Evolutionary conservation across 2,797 vertebrate genomes (phyloP).

Genomic region (Synanceia verrucosa): DNA sequence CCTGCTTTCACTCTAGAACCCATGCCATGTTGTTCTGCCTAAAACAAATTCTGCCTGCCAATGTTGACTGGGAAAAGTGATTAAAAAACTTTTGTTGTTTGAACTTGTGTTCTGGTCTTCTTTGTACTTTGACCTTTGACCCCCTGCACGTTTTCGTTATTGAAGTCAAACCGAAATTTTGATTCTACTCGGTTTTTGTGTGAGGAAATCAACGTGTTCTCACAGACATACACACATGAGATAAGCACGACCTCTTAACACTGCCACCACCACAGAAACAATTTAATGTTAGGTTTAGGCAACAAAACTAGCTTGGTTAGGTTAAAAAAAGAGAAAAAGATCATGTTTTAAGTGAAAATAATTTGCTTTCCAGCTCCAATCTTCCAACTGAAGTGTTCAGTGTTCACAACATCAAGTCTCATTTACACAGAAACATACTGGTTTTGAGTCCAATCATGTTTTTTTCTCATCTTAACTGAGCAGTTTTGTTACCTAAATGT

Average conservation of each 20-base stretch:
- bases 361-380: too few species aligned
- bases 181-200: not conserved
- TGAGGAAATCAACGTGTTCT: not conserved
- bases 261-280: too few species aligned
- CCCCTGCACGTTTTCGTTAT: not conserved
- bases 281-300: too few species aligned
- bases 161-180: not conserved
- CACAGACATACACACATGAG: not conserved
- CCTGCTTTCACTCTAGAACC: conserved; percentile 59
- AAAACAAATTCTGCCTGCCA: conserved; percentile 55
- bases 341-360: too few species aligned
- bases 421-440: too few species aligned
- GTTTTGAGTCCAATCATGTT: too few species aligned
- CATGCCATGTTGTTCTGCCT: conserved; percentile 57
- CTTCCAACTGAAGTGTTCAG: too few species aligned
- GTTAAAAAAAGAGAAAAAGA: too few species aligned
- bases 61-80: conserved; percentile 55
- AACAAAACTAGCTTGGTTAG: too few species aligned
- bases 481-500: too few species aligned
- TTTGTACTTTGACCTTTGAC: conserved; percentile 3
- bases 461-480: too few species aligned
- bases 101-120: conserved; percentile 9
- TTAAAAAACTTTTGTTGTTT: conserved; percentile 59
- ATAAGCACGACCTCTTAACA: not conserved
- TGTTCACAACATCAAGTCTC: too few species aligned